Percentiles rank a stretch among this genome's conserved stretches.
Evolutionary conservation across 2,113 vertebrate species (phyloP).

Genomic region (Synodontis membranacea): DNA sequence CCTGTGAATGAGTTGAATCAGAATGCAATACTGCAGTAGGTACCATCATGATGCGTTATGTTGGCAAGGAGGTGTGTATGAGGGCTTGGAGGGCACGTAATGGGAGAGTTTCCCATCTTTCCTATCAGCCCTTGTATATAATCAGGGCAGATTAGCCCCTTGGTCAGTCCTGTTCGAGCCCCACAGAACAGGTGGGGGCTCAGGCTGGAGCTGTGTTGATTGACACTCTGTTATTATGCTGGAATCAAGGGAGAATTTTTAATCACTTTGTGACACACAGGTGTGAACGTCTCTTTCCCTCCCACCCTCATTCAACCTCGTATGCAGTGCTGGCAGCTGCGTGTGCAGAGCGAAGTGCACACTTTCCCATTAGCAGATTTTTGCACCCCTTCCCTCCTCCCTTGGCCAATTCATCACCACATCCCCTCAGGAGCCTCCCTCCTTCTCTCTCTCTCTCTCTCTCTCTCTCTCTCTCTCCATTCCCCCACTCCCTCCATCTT

Average conservation of each 20-base stretch:
- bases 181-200: slow-evolving; percentile 3
- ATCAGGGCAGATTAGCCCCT: slow-evolving; percentile 46
- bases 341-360: slow-evolving; percentile 25
- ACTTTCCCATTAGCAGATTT: slow-evolving; percentile 49
- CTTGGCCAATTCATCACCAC: slow-evolving; percentile 49
- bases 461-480: neutral
- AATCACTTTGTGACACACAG: slow-evolving; percentile 49
- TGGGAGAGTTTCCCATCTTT: slow-evolving; percentile 1
- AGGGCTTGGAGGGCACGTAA: slow-evolving; percentile 5
- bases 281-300: slow-evolving; percentile 38
- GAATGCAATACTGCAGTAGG: neutral
- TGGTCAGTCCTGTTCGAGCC: slow-evolving; percentile 24
- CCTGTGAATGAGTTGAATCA: neutral
- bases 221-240: slow-evolving; percentile 48
- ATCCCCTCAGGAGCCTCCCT: slow-evolving; percentile 9
- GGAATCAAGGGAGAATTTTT: slow-evolving; percentile 47
- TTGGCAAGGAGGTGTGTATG: slow-evolving; percentile 22
- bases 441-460: neutral
- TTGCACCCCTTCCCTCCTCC: slow-evolving; percentile 35
- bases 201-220: slow-evolving; percentile 34
- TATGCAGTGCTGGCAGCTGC: slow-evolving; percentile 43
- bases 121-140: slow-evolving; percentile 39
- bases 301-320: neutral
- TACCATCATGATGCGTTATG: neutral
- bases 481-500: slow-evolving; percentile 10